phyloP scores from a whole-genome alignment of 64 coral and sea anemone genomes.

The Anthopleura sola region DNA sequence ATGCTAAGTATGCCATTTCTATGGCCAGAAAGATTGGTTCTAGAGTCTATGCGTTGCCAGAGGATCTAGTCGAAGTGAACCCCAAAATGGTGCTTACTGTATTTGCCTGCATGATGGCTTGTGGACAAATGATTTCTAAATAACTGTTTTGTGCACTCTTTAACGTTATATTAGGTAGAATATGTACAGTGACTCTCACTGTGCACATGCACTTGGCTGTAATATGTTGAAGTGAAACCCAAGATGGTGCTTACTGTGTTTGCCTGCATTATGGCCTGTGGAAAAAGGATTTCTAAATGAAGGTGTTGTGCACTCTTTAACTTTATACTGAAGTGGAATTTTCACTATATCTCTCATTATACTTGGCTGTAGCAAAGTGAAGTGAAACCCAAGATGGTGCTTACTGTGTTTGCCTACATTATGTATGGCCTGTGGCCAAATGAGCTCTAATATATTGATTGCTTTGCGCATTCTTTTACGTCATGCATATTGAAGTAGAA shows the following conservation, averaged over 20 bases:
- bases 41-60: slow-evolving; percentile 80
- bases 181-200: too few relatives aligned
- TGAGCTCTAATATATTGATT: not conserved
- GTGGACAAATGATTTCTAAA: slow-evolving; percentile 10
- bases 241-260: slow-evolving; percentile 98
- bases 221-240: slow-evolving; percentile 62
- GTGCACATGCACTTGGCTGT: too few relatives aligned
- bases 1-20: slow-evolving; percentile 95
- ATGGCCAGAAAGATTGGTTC: slow-evolving; percentile 91
- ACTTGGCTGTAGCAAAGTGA: slow-evolving; percentile 11
- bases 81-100: slow-evolving; percentile 95
- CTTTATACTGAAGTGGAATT: too few relatives aligned
- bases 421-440: not conserved
- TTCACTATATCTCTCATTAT: too few relatives aligned
- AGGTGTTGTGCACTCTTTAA: too few relatives aligned
- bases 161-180: too few relatives aligned
- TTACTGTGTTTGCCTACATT: slow-evolving; percentile 83
- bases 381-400: slow-evolving; percentile 86
- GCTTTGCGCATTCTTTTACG: too few relatives aligned
- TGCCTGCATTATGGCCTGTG: slow-evolving; percentile 36
- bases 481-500: too few relatives aligned
- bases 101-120: slow-evolving; percentile 51
- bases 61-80: slow-evolving; percentile 92
- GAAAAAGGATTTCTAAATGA: not conserved
- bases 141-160: not conserved